Percentiles rank a stretch among this genome's conserved stretches.
phyloP scores from a whole-genome alignment of 2,888 invertebrate species.

The Conops quadrifasciatus region DNA sequence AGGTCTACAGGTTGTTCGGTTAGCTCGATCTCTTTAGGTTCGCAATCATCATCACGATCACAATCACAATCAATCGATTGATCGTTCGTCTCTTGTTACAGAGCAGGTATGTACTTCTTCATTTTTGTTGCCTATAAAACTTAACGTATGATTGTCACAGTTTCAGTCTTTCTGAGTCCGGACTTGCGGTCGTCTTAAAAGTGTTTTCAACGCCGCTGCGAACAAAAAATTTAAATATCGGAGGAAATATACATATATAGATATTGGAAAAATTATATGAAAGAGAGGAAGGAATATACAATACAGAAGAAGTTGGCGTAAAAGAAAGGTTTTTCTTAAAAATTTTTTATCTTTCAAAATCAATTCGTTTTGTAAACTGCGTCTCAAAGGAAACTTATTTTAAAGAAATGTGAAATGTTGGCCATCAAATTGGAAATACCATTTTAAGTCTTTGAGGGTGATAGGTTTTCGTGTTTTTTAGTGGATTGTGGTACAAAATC shows the following conservation, averaged over 20 bases:
- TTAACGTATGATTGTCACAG: constrained; percentile 5
- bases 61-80: constrained; percentile 13
- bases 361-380: no score
- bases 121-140: constrained; percentile 27
- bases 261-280: no score
- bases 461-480: no score
- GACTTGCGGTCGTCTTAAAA: constrained; percentile 15
- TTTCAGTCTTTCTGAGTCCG: constrained; percentile 32
- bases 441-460: no score
- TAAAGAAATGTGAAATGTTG: no score
- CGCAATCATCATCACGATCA: no score
- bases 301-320: constrained; percentile 6
- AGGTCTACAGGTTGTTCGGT: background rate
- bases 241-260: background rate
- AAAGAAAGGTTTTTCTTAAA: background rate
- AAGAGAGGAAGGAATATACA: no score
- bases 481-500: no score
- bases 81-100: constrained; percentile 4
- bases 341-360: no score
- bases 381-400: no score
- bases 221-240: background rate
- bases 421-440: no score
- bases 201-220: no score
- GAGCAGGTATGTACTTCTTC: background rate
- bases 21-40: constrained; percentile 8